Conservation (phyloP, 2,113 vertebrate species). For the Silurus asotus region DNA sequence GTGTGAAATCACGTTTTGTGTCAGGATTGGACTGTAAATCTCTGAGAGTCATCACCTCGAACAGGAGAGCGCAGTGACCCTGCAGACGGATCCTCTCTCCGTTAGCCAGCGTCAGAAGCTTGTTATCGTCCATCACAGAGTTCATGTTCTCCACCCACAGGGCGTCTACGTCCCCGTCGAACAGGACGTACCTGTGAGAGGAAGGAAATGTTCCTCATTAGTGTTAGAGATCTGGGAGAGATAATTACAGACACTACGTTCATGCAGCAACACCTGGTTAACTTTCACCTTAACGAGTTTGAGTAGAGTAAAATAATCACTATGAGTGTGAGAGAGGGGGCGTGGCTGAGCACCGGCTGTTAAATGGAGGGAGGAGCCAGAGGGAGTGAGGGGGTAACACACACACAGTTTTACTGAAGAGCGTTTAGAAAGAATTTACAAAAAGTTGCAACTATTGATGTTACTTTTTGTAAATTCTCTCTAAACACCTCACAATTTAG, state of each 20-base stretch:
- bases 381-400: no score
- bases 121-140: conserved; percentile 99
- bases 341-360: background rate
- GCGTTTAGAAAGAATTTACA: no score
- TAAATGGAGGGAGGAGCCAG: background rate
- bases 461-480: no score
- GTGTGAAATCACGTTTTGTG: background rate
- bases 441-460: no score
- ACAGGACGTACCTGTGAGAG: conserved; percentile 86
- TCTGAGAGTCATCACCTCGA: conserved; percentile 75
- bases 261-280: no score
- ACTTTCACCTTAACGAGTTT: no score
- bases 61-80: conserved; percentile 88
- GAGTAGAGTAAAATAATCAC: no score
- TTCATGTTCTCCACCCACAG: conserved; percentile 99
- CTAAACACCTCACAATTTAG: no score
- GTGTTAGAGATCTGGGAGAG: background rate
- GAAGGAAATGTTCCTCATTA: background rate
- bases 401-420: no score
- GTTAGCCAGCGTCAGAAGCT: conserved; percentile 89
- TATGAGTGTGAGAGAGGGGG: no score
- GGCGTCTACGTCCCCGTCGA: conserved; percentile 96
- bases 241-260: background rate
- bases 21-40: background rate
- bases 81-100: conserved; percentile 94